A percentile compares a stretch with the other conserved stretches of the same genome.
Evolutionary conservation across 2,888 invertebrate genomes (phyloP).

Genomic region (Drosophila macrospina): DNA sequence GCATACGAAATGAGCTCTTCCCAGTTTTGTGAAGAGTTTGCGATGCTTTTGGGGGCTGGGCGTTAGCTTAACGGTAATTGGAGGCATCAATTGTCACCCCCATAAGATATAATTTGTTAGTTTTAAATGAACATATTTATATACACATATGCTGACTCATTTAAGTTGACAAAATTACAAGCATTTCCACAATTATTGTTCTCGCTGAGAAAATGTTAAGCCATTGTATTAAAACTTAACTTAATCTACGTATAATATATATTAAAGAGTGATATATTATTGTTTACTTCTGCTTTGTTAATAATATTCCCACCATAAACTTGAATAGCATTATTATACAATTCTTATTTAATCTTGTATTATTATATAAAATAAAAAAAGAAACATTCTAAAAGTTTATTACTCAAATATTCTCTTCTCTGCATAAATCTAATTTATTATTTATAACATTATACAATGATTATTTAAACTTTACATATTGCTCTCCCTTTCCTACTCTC

Average conservation of each 20-base stretch:
- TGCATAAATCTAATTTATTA: background rate
- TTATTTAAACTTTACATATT: slow-evolving; percentile 10
- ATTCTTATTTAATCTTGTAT: background rate
- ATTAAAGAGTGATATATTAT: too few relatives aligned
- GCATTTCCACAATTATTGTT: slow-evolving; percentile 1
- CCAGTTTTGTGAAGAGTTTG: slow-evolving; percentile 10
- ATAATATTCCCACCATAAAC: too few relatives aligned
- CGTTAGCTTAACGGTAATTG: slow-evolving; percentile 56
- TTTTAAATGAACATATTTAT: background rate
- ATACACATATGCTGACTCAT: slow-evolving; percentile 12
- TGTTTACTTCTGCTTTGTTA: too few relatives aligned
- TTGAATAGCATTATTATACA: too few relatives aligned
- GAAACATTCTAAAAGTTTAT: background rate
- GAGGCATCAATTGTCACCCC: slow-evolving; percentile 48
- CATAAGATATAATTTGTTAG: slow-evolving; percentile 36
- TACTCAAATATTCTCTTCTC: slow-evolving; percentile 22
- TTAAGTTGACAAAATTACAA: slow-evolving; percentile 7
- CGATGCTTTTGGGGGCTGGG: slow-evolving; percentile 28
- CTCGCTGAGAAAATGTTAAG: background rate
- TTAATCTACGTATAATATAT: too few relatives aligned
- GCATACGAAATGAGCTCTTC: slow-evolving; percentile 47
- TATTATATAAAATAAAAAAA: too few relatives aligned
- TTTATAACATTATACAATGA: slow-evolving; percentile 15
- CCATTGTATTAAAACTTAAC: background rate
- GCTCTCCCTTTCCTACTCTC: background rate